Evolutionary conservation across 2,797 vertebrate species (phyloP), one percentile per base, ranked within the genome.

Genomic region (Anabacerthia variegaticeps): DNA sequence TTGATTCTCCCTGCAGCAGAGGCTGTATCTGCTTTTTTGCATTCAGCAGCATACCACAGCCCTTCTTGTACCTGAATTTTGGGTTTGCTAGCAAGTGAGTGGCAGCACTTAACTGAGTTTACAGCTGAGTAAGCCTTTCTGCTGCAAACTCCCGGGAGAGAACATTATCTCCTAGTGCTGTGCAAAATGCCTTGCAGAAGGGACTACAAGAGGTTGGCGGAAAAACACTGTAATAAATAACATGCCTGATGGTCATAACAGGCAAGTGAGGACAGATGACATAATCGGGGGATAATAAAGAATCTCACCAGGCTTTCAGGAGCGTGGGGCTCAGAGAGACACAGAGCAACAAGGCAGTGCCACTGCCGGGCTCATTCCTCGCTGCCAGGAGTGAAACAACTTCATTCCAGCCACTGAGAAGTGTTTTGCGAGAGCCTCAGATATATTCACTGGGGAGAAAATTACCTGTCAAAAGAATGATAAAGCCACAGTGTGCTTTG

Each of bases 391-490:
- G 67, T 95, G 88, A 84, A 95, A 92, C 37, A 52, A 26, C 88
- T 91, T 86, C 85, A 78, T 92, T 75, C 69, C 62, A 77, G 69
- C n/a, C 66, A 27, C 85, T n/a, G 73, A 73, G 55, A 92, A 49
- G 76, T 51, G 76, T 84, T 84, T 89, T 79, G 39, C 0, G 0
- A 89, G 73, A 92, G 76, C 69, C 58, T 82, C 0, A 0, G 77
- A 41, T 92, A 71, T 65, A 94, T 94, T 76, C 88, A 92, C 75
- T 0, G 0, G n/a, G 85, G 88, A 95, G 94, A 93, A 95, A 96
- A 97, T 95, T 94, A 94, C 95, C 93, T 97, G 94, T 96, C 95
- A 96, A 58, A 90, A 67, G 63, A 68, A 85, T 95, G 95, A 96
- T 95, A 94, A 96, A 96, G 71, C 56, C 91, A 82, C 0, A 0